A percentile compares a stretch with the other conserved stretches of the same genome.
These are phyloP conservation scores for Heloderma charlesbogerti DNA, from an alignment of 2,113 vertebrate species.

Conservation along the genomic window DNA sequence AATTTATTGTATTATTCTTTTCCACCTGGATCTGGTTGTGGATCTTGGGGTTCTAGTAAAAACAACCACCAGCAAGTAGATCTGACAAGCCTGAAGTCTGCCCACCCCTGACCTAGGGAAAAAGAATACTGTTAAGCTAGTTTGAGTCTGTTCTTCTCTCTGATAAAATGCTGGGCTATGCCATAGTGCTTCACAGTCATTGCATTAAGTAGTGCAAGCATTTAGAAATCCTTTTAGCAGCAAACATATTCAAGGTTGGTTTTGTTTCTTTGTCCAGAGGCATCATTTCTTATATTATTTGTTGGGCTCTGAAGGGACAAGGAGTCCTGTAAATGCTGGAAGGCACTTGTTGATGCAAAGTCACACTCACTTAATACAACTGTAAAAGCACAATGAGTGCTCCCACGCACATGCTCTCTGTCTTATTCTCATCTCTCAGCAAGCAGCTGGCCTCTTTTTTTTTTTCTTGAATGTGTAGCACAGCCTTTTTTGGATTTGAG, in stretches of 20 bases:
- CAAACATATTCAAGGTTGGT: background rate
- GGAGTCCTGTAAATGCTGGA: background rate
- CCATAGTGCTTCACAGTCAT: background rate
- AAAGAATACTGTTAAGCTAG: background rate
- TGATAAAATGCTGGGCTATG: background rate
- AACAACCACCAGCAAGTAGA: too few relatives aligned
- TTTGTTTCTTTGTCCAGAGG: background rate
- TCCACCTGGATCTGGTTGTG: too few relatives aligned
- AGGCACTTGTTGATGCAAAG: background rate
- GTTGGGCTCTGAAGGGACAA: background rate
- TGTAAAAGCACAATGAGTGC: background rate
- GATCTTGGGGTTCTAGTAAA: too few relatives aligned
- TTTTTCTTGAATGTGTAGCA: background rate
- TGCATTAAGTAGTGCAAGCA: background rate
- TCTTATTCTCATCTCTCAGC: slow-evolving; percentile 5
- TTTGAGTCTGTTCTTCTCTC: background rate
- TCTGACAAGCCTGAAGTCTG: too few relatives aligned
- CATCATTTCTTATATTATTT: background rate
- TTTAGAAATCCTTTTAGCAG: slow-evolving; percentile 9
- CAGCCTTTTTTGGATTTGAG: background rate
- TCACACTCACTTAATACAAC: slow-evolving; percentile 10
- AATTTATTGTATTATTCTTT: too few relatives aligned
- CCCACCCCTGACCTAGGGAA: background rate
- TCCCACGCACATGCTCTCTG: background rate
- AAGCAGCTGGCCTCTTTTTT: background rate